Evolutionary conservation across 1,140 invertebrate species (phyloP).

Genomic region (Condylostylus longicornis): DNA sequence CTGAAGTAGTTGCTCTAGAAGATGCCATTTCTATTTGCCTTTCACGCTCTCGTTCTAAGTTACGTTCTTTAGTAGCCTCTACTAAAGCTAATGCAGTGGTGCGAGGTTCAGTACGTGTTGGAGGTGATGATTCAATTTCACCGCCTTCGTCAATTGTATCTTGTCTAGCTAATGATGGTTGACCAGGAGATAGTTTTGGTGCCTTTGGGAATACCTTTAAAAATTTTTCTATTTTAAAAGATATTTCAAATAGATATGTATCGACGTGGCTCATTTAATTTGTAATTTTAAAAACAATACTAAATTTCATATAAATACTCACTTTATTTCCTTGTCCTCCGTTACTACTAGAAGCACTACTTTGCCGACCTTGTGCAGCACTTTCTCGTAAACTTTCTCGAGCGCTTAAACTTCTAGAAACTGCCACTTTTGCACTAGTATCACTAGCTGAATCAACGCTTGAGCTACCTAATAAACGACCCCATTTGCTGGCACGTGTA

Average conservation of each 20-base stretch:
- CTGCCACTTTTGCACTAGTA: constrained; percentile 36
- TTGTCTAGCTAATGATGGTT: constrained; percentile 40
- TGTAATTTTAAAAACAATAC: not conserved
- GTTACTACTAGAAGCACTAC: constrained; percentile 36
- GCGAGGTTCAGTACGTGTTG: constrained; percentile 22
- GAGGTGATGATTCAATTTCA: constrained; percentile 37
- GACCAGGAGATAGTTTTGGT: constrained; percentile 48
- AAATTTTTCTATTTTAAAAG: constrained; percentile 19
- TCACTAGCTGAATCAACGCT: constrained; percentile 44
- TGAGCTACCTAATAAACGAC: constrained; percentile 57
- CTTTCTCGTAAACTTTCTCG: constrained; percentile 43
- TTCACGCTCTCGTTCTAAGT: constrained; percentile 24
- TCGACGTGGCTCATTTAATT: no score
- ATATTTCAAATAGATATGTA: constrained; percentile 2
- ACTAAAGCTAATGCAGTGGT: constrained; percentile 2
- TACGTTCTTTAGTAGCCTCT: constrained; percentile 18
- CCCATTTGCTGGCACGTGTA: constrained; percentile 56
- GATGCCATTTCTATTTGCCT: constrained; percentile 35
- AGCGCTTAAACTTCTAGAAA: constrained; percentile 52
- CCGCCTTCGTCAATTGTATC: constrained; percentile 73
- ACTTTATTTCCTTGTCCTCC: constrained; percentile 48
- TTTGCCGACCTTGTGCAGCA: constrained; percentile 33
- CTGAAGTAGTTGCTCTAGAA: constrained; percentile 34
- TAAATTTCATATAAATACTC: constrained; percentile 13
- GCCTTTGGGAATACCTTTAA: constrained; percentile 53